Percentiles rank a stretch among this genome's conserved stretches.
Evolutionary conservation across 2,797 vertebrate genomes (phyloP).

Genomic region (Pteropus rufus): DNA sequence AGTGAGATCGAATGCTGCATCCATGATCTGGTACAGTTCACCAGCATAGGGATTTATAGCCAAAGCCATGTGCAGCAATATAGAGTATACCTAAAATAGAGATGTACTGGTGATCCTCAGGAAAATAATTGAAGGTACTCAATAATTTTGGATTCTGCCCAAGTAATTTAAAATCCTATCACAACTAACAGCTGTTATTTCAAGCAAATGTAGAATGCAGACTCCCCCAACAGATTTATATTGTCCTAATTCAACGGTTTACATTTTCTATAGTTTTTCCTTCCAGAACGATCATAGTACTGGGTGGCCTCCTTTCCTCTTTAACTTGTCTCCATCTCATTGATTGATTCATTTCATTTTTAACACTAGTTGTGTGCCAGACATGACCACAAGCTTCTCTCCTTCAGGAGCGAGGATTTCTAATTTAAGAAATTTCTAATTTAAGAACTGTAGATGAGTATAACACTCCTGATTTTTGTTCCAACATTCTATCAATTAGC

Average conservation of each 20-base stretch:
- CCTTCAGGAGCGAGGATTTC: not conserved
- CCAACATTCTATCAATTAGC: not conserved
- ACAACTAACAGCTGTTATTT: not conserved
- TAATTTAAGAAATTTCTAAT: slow-evolving; percentile 26
- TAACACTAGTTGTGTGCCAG: not conserved
- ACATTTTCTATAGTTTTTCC: not conserved
- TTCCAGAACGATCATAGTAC: not conserved
- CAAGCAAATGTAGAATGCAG: not conserved
- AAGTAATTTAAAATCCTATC: not conserved
- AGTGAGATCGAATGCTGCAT: not conserved
- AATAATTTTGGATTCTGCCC: not conserved
- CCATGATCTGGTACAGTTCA: not conserved
- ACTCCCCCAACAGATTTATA: not conserved
- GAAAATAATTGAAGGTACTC: not conserved
- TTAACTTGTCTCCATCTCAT: not conserved
- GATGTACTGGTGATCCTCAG: not conserved
- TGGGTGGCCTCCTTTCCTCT: not conserved
- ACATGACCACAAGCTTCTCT: not conserved
- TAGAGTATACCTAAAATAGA: not conserved
- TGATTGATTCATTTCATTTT: not conserved
- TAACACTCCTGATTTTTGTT: not conserved
- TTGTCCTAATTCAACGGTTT: not conserved
- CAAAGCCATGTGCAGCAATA: not conserved
- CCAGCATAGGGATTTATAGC: not conserved
- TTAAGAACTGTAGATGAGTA: slow-evolving; percentile 3